These are phyloP conservation scores for Saimiri boliviensis DNA, from an alignment of 2,113 vertebrate species.

Conservation along the genomic window DNA sequence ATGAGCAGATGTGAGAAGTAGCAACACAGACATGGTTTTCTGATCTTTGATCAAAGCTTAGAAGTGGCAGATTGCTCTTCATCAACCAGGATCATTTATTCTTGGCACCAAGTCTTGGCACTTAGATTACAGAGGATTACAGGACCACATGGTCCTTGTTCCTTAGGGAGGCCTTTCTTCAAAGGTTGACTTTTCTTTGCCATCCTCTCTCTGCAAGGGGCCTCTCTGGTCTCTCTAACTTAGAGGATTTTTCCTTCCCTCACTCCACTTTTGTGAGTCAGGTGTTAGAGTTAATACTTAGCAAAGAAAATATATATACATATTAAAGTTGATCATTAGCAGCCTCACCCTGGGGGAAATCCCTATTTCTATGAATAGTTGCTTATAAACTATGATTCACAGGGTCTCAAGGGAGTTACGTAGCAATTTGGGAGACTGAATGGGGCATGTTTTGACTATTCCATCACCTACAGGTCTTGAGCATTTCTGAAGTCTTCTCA, in stretches of 20 bases:
- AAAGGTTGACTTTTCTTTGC: background rate
- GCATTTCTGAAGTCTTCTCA: constrained; percentile 14
- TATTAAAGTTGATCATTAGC: background rate
- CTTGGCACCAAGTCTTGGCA: background rate
- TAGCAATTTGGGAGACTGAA: constrained; percentile 16
- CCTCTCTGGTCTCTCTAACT: background rate
- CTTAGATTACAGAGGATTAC: background rate
- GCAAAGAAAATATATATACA: background rate
- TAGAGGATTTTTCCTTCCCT: background rate
- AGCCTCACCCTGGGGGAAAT: constrained; percentile 28
- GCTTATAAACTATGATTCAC: constrained; percentile 60
- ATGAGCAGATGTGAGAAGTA: background rate
- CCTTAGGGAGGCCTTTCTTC: background rate
- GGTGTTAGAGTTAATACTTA: background rate
- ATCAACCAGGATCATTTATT: background rate
- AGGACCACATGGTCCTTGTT: background rate
- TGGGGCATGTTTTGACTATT: constrained; percentile 41
- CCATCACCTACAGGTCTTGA: background rate
- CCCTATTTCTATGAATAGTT: constrained; percentile 26
- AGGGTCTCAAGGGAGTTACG: background rate
- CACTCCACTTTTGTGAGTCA: background rate
- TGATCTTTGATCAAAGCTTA: background rate
- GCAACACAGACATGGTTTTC: background rate
- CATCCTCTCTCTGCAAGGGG: background rate
- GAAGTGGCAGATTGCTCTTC: background rate